Conservation (phyloP, 2,797 vertebrate species). For the Typhlichthys eigenmanni region DNA sequence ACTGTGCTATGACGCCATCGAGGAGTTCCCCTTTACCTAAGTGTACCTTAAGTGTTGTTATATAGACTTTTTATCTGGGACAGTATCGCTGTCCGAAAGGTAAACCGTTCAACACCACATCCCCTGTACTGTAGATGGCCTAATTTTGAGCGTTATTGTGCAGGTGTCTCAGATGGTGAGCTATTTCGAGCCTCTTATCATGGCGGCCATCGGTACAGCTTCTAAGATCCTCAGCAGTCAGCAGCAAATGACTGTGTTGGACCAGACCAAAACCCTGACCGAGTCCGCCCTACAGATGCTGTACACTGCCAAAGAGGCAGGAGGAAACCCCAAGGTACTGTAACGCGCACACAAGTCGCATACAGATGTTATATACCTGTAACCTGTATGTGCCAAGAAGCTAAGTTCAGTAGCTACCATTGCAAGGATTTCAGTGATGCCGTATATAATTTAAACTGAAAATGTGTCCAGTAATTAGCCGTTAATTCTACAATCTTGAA, state of each 20-base stretch:
- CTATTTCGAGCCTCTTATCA: conserved; percentile 94
- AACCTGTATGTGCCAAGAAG: no score
- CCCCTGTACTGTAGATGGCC: neutral
- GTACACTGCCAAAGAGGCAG: conserved; percentile 95
- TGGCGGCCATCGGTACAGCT: conserved; percentile 89
- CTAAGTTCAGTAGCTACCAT: no score
- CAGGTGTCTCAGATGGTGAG: conserved; percentile 98
- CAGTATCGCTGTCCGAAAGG: no score
- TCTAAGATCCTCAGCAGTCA: conserved; percentile 96
- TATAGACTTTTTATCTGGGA: no score
- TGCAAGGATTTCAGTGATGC: no score
- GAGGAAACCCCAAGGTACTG: conserved; percentile 92
- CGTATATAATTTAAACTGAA: no score
- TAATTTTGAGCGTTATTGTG: neutral
- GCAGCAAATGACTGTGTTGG: conserved; percentile 98
- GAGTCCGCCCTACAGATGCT: conserved; percentile 97
- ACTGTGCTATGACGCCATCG: no score
- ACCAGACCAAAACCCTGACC: conserved; percentile 93
- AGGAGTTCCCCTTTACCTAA: no score
- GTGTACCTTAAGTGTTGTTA: no score
- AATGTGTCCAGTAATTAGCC: no score
- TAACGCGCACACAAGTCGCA: neutral
- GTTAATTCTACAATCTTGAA: no score
- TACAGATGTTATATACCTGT: no score
- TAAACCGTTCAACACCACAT: neutral